Percentiles rank a stretch among this genome's conserved stretches.
phyloP scores from a whole-genome alignment of 2,113 vertebrate species.

The zebrafish (Danio rerio) region DNA sequence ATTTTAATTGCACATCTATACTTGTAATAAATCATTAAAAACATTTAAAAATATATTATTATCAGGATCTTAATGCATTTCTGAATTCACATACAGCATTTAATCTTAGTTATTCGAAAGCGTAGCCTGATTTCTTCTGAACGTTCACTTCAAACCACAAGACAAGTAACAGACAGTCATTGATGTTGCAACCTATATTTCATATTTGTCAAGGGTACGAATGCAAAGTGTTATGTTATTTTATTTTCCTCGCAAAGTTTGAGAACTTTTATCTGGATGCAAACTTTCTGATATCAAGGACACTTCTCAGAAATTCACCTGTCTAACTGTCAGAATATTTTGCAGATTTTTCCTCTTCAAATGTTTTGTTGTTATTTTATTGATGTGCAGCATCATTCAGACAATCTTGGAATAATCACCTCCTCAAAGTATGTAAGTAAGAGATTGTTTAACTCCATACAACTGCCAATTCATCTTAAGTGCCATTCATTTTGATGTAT shows the following conservation, averaged over 20 bases:
- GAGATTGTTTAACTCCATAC: neutral
- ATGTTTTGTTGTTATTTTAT: constrained; percentile 55
- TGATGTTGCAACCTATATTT: constrained; percentile 55
- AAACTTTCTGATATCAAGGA: constrained; percentile 72
- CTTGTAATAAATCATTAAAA: constrained; percentile 25
- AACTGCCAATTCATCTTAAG: neutral
- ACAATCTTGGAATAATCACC: neutral
- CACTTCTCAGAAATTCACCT: constrained; percentile 67
- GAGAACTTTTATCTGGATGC: constrained; percentile 69
- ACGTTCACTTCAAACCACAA: constrained; percentile 21
- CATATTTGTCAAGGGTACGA: constrained; percentile 11
- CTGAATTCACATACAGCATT: neutral
- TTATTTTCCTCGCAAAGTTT: constrained; percentile 70
- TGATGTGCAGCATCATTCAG: constrained; percentile 34
- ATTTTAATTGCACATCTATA: constrained; percentile 5
- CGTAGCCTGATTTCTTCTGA: neutral
- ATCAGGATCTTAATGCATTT: constrained; percentile 16
- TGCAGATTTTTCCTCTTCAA: constrained; percentile 63
- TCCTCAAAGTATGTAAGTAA: neutral
- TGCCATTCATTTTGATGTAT: neutral
- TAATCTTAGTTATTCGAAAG: neutral
- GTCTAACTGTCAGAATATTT: constrained; percentile 71
- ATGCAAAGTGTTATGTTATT: constrained; percentile 5
- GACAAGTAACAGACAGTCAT: constrained; percentile 52
- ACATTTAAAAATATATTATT: neutral